Base-by-base conservation (phyloP, 2,888 invertebrate genomes). In the Trichopria drosophilae region DNA sequence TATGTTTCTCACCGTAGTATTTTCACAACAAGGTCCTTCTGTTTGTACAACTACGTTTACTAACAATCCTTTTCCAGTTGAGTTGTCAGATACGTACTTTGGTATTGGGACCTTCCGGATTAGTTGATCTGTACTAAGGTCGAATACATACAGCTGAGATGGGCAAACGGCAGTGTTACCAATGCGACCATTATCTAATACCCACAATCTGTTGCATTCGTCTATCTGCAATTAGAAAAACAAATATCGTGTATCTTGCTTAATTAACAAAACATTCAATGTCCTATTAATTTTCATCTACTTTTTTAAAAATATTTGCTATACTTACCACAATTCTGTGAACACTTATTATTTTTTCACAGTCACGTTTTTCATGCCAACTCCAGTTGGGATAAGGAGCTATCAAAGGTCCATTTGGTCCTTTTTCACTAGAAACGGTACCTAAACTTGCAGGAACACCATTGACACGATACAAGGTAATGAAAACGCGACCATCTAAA, bases 371-470 rank as follows among this genome's bases (percentile, higher is more conserved):
- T 57, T 84, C 81, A 19, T 50, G 82, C 80, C 81, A 82, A n/a
- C 75, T 68, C 72, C 84, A 86, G 70, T 78, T 78, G 0, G 86
- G 86, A 71, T 84, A 86, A 0, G 82, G 81, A 19, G 67, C 62
- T 39, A 86, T 72, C 66, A 4, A 78, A 76, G 1, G 79, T 75
- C 1, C 78, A 34, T 79, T 78, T 0, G 66, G 63, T 45, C 72
- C 76, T 2, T 58, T 61, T 26, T 57, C 49, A 9, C 64, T 56
- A 22, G 67, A 57, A 5, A 89, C 80, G 0, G 80, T 81, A 1
- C 84, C 86, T 26, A 89, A 68, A 0, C 86, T 82, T 6, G 82
- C 81, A 0, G 89, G 88, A 7, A 85, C 80, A 0, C 88, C 89
- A 1, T 19, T 3, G 2, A 69, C 72, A 62, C 80, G 81, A 59